Conservation (phyloP, 2,113 vertebrate species). For the Ivindomyrus marchei region DNA sequence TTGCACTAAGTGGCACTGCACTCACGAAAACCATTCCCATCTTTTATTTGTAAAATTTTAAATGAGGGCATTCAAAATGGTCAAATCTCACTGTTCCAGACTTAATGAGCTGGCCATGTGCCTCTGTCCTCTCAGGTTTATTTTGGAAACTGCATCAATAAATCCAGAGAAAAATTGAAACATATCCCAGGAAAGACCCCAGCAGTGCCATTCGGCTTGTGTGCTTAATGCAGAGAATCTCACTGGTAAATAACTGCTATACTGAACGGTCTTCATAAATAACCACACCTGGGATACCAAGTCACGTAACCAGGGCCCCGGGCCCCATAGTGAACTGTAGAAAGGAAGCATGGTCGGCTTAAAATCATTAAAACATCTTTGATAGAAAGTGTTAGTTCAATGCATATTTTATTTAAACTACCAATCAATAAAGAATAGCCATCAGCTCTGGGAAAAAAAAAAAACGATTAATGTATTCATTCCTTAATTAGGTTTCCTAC, state of each 20-base stretch:
- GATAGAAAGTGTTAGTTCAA: neutral
- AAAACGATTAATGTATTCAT: neutral
- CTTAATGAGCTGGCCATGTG: slow-evolving; percentile 20
- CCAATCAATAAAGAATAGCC: neutral
- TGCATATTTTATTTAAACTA: neutral
- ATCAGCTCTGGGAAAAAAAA: neutral
- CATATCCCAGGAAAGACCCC: neutral
- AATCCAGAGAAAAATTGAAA: neutral
- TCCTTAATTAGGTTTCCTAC: neutral
- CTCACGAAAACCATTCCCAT: neutral
- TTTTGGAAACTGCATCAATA: slow-evolving; percentile 15
- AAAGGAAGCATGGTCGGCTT: neutral
- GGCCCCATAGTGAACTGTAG: neutral
- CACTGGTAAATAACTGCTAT: neutral
- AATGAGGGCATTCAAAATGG: neutral
- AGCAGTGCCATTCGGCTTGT: neutral
- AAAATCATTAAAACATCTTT: neutral
- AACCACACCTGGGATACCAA: neutral
- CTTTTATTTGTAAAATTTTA: slow-evolving; percentile 11
- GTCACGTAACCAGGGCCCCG: neutral
- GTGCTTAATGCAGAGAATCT: slow-evolving; percentile 2
- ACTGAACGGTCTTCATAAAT: neutral
- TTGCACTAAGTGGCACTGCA: neutral
- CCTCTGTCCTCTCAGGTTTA: slow-evolving; percentile 5
- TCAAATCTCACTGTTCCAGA: slow-evolving; percentile 8